Conservation (phyloP, 2,113 vertebrate genomes). For the Campylorhamphus procurvoides region DNA sequence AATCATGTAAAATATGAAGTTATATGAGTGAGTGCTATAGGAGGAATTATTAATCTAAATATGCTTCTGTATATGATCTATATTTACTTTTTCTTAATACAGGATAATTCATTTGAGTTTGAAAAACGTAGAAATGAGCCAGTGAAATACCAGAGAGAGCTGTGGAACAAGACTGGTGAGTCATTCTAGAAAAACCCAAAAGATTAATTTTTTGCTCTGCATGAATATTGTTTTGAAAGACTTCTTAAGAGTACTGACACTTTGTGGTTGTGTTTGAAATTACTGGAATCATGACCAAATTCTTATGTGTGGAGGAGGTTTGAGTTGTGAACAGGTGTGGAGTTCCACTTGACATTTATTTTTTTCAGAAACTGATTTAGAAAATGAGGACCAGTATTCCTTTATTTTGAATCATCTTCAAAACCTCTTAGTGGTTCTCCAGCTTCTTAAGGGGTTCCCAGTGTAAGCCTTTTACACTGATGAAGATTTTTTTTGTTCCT, state of each 20-base stretch:
- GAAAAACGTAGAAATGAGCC: slow-evolving; percentile 95
- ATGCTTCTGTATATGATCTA: neutral
- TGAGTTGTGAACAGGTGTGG: neutral
- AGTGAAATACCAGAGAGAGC: slow-evolving; percentile 90
- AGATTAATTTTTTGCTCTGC: neutral
- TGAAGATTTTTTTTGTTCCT: neutral
- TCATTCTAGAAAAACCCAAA: neutral
- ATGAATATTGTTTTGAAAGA: neutral
- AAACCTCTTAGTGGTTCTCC: neutral
- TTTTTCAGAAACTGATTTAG: neutral
- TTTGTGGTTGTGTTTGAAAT: neutral
- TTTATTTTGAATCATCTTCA: neutral
- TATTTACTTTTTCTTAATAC: slow-evolving; percentile 11
- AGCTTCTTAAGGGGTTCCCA: neutral
- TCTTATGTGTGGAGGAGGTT: neutral
- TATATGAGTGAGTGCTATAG: neutral
- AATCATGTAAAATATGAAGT: accelerated
- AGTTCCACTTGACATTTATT: neutral
- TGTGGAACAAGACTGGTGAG: slow-evolving; percentile 95
- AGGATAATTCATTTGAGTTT: slow-evolving; percentile 98
- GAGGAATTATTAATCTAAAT: neutral
- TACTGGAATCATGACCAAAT: neutral
- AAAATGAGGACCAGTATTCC: neutral
- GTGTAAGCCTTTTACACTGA: neutral
- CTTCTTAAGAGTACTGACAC: neutral